Base-by-base conservation (phyloP, 1,140 invertebrate species). In the Caenorhabditis remanei region DNA sequence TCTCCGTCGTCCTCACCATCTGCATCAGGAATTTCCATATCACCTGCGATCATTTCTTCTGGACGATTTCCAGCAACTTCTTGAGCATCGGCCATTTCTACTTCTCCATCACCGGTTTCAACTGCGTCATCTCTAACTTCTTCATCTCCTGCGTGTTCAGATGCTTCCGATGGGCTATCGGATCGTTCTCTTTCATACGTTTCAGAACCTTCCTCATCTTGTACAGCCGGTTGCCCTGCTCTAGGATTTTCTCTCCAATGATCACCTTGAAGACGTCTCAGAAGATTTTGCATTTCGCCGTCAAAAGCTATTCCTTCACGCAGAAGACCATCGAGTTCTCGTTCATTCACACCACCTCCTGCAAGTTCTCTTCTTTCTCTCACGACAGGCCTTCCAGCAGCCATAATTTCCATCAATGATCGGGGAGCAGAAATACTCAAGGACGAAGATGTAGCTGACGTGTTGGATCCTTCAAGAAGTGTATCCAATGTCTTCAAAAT, bases 61-160 rank as follows among this genome's bases (percentile, higher is more conserved):
- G 71, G 71, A 79, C 2, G 9, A 24, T 93, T 96, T 96, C 93
- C 14, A 21, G 32, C 14, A 41, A 14, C 58, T 21, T 85, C 61
- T n/a, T 58, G 50, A 46, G 16, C 32, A 48, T 56, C 71, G 4
- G 46, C 50, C 85, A 55, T 86, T 21, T 82, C 65, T 50, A 48
- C 53, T 79, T 71, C 65, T 13, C 46, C 65, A 86, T 58, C 65
- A 32, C 46, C 82, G 40, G 56, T 85, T 21, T 61, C 84, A 4
- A 50, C 61, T 32, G 61, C 61, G 48, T 50, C 84, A 63, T 65
- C 84, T 61, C 84, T 61, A 11, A 50, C 61, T 16, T 65, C 84
- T 67, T 50, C 84, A 19, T 85, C 21, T 46, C 46, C 84, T 32
- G 24, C 84, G 13, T 63, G 55, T 8, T 85, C 55, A 40, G 61